Evolutionary conservation across 2,797 vertebrate species (phyloP).

Genomic region (Mormyrops attenuatus): DNA sequence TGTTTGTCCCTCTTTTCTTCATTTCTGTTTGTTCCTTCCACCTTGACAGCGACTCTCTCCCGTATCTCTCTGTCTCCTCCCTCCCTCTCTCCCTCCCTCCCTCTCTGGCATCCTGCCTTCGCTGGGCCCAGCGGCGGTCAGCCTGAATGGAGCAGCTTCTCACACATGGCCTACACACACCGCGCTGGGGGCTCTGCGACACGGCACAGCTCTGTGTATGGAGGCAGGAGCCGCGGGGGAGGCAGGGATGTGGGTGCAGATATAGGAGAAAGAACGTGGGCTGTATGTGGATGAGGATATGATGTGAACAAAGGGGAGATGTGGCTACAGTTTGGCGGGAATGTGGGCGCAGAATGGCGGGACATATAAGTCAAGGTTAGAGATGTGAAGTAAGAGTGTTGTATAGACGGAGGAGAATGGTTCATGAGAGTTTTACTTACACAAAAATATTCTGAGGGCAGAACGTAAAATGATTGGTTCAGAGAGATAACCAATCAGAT

Average conservation of each 20-base stretch:
- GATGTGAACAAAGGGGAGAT: neutral
- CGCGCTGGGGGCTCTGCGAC: conserved; percentile 39
- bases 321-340: neutral
- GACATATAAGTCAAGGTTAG: neutral
- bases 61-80: conserved; percentile 18
- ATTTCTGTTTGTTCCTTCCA: neutral
- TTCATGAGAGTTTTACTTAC: neutral
- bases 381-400: neutral
- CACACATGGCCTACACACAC: conserved; percentile 34
- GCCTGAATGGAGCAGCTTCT: conserved; percentile 38
- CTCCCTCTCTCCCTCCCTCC: conserved; percentile 22
- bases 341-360: neutral
- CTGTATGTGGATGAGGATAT: neutral
- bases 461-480: neutral
- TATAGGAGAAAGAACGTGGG: neutral
- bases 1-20: conserved; percentile 10
- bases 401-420: neutral
- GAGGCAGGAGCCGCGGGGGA: conserved; percentile 18
- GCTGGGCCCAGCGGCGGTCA: conserved; percentile 45
- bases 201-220: conserved; percentile 51
- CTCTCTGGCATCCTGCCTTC: too few relatives aligned
- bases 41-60: neutral
- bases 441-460: neutral
- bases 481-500: neutral
- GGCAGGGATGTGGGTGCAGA: conserved; percentile 12